phyloP scores from a whole-genome alignment of 1,140 invertebrate genomes.

The Cydia splendana region DNA sequence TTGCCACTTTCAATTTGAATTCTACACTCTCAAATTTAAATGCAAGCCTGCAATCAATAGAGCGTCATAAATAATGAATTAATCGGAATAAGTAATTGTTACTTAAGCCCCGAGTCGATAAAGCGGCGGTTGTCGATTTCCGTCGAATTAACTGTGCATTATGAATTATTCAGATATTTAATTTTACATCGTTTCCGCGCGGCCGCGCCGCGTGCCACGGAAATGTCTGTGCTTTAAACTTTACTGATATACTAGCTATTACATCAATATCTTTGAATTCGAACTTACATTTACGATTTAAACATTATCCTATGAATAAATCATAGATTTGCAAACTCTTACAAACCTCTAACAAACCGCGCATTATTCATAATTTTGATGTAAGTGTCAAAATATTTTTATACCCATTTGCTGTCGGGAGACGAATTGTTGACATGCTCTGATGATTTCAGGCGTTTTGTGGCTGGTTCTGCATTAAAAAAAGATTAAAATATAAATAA shows the following conservation, averaged over 20 bases:
- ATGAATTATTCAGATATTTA: conserved; percentile 29
- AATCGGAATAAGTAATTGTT: conserved; percentile 31
- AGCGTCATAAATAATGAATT: conserved; percentile 24
- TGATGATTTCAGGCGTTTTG: conserved; percentile 69
- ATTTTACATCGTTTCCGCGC: conserved; percentile 13
- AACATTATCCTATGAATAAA: too few relatives aligned
- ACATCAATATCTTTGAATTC: not conserved
- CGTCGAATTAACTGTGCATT: conserved; percentile 28
- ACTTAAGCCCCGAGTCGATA: conserved; percentile 21
- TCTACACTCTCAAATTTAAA: not conserved
- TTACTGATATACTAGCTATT: not conserved
- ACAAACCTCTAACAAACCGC: too few relatives aligned
- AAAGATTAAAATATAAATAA: too few relatives aligned
- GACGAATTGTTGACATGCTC: conserved; percentile 55
- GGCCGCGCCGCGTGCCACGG: not conserved
- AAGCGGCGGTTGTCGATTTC: conserved; percentile 29
- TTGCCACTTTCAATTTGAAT: not conserved
- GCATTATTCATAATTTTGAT: too few relatives aligned
- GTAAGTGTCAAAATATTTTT: too few relatives aligned
- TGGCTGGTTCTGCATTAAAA: conserved; percentile 52
- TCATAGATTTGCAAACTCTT: too few relatives aligned
- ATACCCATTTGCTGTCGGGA: conserved; percentile 76
- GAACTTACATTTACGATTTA: too few relatives aligned
- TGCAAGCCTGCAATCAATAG: not conserved
- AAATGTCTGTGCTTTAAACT: not conserved